phyloP scores from a whole-genome alignment of 2,113 vertebrate species.

The Cyprinodon tularosa region DNA sequence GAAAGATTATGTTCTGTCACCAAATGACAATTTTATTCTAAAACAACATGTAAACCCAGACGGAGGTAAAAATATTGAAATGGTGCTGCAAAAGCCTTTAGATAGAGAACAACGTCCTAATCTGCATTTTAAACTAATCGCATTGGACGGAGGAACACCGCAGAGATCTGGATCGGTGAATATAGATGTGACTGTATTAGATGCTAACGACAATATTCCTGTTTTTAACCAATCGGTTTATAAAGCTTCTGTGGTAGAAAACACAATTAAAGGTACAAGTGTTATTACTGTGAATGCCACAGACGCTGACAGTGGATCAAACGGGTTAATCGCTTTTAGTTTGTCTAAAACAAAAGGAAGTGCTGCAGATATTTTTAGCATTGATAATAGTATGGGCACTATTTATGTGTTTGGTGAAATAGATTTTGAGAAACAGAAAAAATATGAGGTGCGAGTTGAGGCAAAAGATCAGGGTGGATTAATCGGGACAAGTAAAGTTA shows the following conservation, averaged over 20 bases:
- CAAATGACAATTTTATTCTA: conserved; percentile 58
- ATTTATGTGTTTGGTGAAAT: conserved; percentile 54
- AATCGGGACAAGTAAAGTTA: conserved; percentile 46
- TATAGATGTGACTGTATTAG: conserved; percentile 56
- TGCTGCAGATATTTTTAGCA: conserved; percentile 16
- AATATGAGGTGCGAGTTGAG: conserved; percentile 61
- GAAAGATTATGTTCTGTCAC: conserved; percentile 42
- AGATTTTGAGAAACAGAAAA: conserved; percentile 68
- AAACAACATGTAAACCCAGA: conserved; percentile 51
- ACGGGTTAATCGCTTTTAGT: conserved; percentile 72
- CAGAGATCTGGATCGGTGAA: conserved; percentile 62
- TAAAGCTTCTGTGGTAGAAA: conserved; percentile 38
- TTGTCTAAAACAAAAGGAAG: conserved; percentile 44
- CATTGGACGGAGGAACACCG: conserved; percentile 65
- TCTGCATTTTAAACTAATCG: conserved; percentile 52
- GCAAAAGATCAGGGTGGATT: conserved; percentile 68
- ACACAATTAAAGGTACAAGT: accelerated
- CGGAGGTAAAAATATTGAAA: conserved; percentile 42
- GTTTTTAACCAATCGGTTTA: conserved; percentile 58
- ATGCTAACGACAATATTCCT: conserved; percentile 49
- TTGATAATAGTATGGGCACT: conserved; percentile 32
- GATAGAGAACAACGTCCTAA: conserved; percentile 67
- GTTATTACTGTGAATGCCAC: conserved; percentile 57
- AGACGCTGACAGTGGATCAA: conserved; percentile 55
- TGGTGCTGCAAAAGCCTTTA: conserved; percentile 65